A percentile compares a stretch with the other conserved stretches of the same genome.
phyloP scores from a whole-genome alignment of 53 echinoderm and acorn worm species.

The Apostichopus leukothele region DNA sequence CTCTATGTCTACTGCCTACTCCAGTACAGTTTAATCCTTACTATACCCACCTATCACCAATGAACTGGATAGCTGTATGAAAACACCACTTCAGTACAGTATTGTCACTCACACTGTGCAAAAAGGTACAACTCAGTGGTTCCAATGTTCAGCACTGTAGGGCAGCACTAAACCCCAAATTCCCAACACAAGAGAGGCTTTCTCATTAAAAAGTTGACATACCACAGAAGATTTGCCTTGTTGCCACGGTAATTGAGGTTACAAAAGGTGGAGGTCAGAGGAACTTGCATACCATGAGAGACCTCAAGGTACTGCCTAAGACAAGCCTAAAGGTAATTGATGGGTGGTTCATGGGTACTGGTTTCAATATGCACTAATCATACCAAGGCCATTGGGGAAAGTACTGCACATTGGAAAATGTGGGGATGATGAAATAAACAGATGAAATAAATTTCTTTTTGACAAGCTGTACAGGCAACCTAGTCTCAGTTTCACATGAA shows the following conservation, averaged over 20 bases:
- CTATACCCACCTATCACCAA: too few relatives aligned
- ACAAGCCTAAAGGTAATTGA: slow-evolving; percentile 45
- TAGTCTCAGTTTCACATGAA: slow-evolving; percentile 8
- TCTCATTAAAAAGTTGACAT: slow-evolving; percentile 41
- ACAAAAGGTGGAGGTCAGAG: slow-evolving; percentile 51
- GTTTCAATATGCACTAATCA: slow-evolving; percentile 41
- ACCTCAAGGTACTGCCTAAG: slow-evolving; percentile 37
- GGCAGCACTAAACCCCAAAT: slow-evolving; percentile 25
- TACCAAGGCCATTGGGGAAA: neutral
- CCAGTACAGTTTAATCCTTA: too few relatives aligned
- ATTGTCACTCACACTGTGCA: neutral
- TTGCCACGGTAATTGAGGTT: slow-evolving; percentile 49
- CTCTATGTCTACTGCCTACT: too few relatives aligned
- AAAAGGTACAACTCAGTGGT: neutral
- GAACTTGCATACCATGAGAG: slow-evolving; percentile 48
- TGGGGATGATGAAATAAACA: neutral
- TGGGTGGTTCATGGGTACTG: slow-evolving; percentile 30
- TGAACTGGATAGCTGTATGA: neutral
- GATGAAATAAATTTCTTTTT: neutral
- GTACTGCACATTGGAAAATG: neutral
- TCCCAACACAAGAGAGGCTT: slow-evolving; percentile 32
- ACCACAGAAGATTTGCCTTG: slow-evolving; percentile 44
- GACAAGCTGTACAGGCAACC: neutral
- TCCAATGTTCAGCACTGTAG: neutral
- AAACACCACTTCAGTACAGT: neutral